phyloP scores from a whole-genome alignment of 2,888 invertebrate species.

The Drosophila macrospina region DNA sequence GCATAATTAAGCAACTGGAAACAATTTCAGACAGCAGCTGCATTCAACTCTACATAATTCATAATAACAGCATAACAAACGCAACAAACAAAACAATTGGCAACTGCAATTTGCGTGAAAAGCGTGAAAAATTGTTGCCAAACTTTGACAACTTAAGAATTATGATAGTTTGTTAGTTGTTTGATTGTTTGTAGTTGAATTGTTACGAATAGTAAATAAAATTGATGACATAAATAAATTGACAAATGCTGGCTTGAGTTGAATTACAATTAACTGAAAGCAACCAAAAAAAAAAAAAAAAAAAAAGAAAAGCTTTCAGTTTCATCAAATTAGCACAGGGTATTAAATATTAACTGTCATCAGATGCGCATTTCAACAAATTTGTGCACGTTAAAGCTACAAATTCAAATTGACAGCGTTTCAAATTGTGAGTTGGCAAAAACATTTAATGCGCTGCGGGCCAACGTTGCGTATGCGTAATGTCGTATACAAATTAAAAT shows the following conservation, averaged over 20 bases:
- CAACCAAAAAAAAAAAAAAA: too few relatives aligned
- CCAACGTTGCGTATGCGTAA: slow-evolving; percentile 52
- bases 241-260: slow-evolving; percentile 50
- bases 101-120: slow-evolving; percentile 55
- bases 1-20: slow-evolving; percentile 58
- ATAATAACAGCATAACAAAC: slow-evolving; percentile 44
- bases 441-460: slow-evolving; percentile 46
- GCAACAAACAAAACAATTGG: too few relatives aligned
- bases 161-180: slow-evolving; percentile 54
- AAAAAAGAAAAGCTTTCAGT: slow-evolving; percentile 12
- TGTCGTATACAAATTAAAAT: slow-evolving; percentile 32
- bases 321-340: slow-evolving; percentile 45
- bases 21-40: slow-evolving; percentile 33
- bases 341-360: slow-evolving; percentile 54
- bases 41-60: slow-evolving; percentile 45
- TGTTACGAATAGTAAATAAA: slow-evolving; percentile 57
- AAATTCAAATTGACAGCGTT: slow-evolving; percentile 63
- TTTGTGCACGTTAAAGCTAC: slow-evolving; percentile 40
- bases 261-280: slow-evolving; percentile 30
- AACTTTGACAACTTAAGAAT: slow-evolving; percentile 74
- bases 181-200: slow-evolving; percentile 24
- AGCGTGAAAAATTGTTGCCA: slow-evolving; percentile 76
- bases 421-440: slow-evolving; percentile 40
- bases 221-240: slow-evolving; percentile 73
- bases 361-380: slow-evolving; percentile 45